Evolutionary conservation across 1,140 invertebrate genomes (phyloP).

Genomic region (Drosophila quadrilineata): DNA sequence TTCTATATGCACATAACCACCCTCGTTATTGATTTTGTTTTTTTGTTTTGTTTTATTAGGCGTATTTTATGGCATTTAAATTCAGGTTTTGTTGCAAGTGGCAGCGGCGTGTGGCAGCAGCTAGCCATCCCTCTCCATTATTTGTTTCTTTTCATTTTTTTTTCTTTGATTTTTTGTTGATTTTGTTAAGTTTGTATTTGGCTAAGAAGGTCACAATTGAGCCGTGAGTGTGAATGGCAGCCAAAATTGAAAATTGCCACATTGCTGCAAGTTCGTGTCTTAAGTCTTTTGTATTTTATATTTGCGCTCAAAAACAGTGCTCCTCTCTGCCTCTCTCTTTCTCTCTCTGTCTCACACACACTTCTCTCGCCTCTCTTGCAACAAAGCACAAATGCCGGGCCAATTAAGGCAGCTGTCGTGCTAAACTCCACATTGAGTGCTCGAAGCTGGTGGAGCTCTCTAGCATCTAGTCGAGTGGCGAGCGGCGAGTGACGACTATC

Average conservation of each 20-base stretch:
- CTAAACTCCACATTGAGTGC: not conserved
- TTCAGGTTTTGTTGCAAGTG: constrained; percentile 60
- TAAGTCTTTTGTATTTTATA: constrained; percentile 62
- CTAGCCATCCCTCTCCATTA: not conserved
- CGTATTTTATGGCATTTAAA: constrained; percentile 22
- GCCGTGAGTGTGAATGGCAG: constrained; percentile 34
- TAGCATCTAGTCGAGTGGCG: not conserved
- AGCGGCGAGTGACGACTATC: not conserved
- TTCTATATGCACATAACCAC: not conserved
- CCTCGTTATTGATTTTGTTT: constrained; percentile 14
- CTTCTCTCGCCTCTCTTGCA: not conserved
- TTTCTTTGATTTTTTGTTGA: constrained; percentile 18
- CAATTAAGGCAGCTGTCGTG: constrained; percentile 51
- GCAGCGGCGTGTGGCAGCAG: not conserved
- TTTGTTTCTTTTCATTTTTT: not conserved
- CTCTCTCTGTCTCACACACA: no score
- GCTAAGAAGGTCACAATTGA: constrained; percentile 58
- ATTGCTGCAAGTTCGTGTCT: constrained; percentile 68
- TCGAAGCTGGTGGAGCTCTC: no score
- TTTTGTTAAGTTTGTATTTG: constrained; percentile 24
- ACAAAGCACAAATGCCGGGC: constrained; percentile 22
- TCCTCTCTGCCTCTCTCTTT: no score
- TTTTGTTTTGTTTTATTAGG: constrained; percentile 1
- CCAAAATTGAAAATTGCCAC: constrained; percentile 45
- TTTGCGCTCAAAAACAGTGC: constrained; percentile 33